Evolutionary conservation across 2,888 invertebrate genomes (phyloP).

Genomic region (Pseudoips prasinana): DNA sequence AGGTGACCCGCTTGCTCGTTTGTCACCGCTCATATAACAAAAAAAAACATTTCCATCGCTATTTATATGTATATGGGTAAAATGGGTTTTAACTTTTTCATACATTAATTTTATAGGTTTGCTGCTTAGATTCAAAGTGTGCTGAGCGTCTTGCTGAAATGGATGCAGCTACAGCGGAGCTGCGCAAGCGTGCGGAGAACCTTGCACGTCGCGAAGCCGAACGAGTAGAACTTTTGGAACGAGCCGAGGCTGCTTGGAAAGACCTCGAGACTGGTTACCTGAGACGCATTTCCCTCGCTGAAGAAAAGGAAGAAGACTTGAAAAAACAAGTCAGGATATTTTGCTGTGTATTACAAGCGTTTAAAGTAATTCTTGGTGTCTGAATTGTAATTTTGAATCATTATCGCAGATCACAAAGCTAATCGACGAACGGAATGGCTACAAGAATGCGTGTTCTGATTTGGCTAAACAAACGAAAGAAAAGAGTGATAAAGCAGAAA

Average conservation of each 20-base stretch:
- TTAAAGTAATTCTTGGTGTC: too few species aligned
- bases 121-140: constrained; percentile 52
- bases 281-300: constrained; percentile 45
- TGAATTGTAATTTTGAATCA: not conserved
- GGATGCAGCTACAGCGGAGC: constrained; percentile 44
- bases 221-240: constrained; percentile 57
- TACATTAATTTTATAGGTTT: constrained; percentile 49
- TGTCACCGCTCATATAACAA: too few species aligned
- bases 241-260: constrained; percentile 67
- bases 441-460: constrained; percentile 37
- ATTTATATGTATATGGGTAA: too few species aligned
- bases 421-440: constrained; percentile 50
- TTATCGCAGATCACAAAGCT: constrained; percentile 50
- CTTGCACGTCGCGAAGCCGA: constrained; percentile 60
- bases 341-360: too few species aligned
- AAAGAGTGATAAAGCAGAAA: constrained; percentile 36
- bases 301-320: constrained; percentile 60
- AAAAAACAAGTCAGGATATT: constrained; percentile 45
- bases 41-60: too few species aligned
- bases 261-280: constrained; percentile 65
- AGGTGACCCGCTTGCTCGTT: too few species aligned
- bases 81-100: too few species aligned
- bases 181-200: constrained; percentile 48
- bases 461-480: constrained; percentile 40
- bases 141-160: constrained; percentile 43